A percentile compares a stretch with the other conserved stretches of the same genome.
These are phyloP conservation scores for Flexamia atlantica DNA, from an alignment of 2,888 invertebrate species.

Conservation along the genomic window DNA sequence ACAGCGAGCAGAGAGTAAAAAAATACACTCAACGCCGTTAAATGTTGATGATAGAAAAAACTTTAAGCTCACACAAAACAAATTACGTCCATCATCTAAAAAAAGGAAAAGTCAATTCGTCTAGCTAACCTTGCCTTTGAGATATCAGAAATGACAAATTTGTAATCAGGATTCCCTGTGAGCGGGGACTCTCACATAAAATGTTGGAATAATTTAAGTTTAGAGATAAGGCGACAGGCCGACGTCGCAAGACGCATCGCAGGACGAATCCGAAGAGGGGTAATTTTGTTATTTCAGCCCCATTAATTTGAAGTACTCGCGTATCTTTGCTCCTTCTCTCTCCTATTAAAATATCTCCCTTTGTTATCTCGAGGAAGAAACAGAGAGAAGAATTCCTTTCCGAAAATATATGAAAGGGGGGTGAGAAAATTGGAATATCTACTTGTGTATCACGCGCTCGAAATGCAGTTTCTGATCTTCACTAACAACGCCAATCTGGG, in stretches of 20 bases:
- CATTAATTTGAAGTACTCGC: constrained; percentile 62
- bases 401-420: constrained; percentile 41
- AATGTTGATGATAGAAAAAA: too few relatives aligned
- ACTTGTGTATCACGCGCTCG: constrained; percentile 40
- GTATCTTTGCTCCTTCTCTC: constrained; percentile 52
- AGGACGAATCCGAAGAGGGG: constrained; percentile 59
- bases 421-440: constrained; percentile 52
- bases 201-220: constrained; percentile 57
- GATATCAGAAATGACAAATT: constrained; percentile 40
- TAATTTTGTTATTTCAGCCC: constrained; percentile 64
- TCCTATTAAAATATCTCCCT: constrained; percentile 58
- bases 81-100: too few relatives aligned
- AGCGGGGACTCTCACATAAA: constrained; percentile 20
- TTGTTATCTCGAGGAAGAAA: constrained; percentile 35
- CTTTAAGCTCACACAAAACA: too few relatives aligned
- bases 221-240: constrained; percentile 46
- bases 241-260: constrained; percentile 35
- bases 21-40: too few relatives aligned
- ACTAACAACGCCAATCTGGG: constrained; percentile 54
- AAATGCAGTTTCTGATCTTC: constrained; percentile 45
- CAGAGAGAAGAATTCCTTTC: constrained; percentile 9
- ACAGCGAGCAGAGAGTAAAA: too few relatives aligned
- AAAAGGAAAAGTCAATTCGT: not conserved
- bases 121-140: not conserved
- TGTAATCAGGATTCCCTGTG: not conserved